phyloP scores from a whole-genome alignment of 2,888 invertebrate species.

The Chrysolina americana region DNA sequence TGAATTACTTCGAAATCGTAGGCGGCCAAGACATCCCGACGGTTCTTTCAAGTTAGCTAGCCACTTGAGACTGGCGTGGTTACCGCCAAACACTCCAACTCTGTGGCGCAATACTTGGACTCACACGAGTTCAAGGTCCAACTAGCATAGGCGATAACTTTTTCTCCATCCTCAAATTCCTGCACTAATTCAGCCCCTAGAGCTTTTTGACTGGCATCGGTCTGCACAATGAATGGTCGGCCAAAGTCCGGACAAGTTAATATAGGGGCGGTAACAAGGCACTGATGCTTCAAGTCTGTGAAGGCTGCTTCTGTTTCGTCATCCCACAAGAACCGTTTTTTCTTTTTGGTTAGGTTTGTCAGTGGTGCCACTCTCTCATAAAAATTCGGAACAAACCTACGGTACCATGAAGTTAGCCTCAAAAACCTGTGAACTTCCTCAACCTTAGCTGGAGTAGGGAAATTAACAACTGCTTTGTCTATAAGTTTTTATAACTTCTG shows the following conservation, averaged over 20 bases:
- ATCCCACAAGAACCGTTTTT: slow-evolving; percentile 40
- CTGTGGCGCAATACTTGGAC: too few relatives aligned
- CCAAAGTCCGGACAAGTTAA: slow-evolving; percentile 45
- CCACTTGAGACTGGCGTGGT: too few relatives aligned
- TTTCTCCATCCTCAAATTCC: slow-evolving; percentile 20
- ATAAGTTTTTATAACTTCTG: too few relatives aligned
- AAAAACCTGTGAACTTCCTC: slow-evolving; percentile 30
- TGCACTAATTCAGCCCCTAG: slow-evolving; percentile 13
- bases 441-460: slow-evolving; percentile 24
- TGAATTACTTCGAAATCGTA: too few relatives aligned
- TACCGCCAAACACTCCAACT: too few relatives aligned
- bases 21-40: too few relatives aligned
- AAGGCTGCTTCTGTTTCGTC: background rate
- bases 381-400: slow-evolving; percentile 33
- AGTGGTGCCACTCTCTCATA: slow-evolving; percentile 14
- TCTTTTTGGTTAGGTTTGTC: slow-evolving; percentile 42
- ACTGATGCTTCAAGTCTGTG: slow-evolving; percentile 36
- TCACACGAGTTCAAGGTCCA: too few relatives aligned
- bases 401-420: slow-evolving; percentile 34
- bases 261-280: slow-evolving; percentile 41
- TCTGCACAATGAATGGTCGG: slow-evolving; percentile 48
- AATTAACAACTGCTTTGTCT: slow-evolving; percentile 30
- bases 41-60: too few relatives aligned
- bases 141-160: slow-evolving; percentile 38
- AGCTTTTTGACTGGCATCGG: slow-evolving; percentile 41